Base-by-base conservation (phyloP, 37 sponge, comb jelly and placozoan genomes). In the Geodia barretti region DNA sequence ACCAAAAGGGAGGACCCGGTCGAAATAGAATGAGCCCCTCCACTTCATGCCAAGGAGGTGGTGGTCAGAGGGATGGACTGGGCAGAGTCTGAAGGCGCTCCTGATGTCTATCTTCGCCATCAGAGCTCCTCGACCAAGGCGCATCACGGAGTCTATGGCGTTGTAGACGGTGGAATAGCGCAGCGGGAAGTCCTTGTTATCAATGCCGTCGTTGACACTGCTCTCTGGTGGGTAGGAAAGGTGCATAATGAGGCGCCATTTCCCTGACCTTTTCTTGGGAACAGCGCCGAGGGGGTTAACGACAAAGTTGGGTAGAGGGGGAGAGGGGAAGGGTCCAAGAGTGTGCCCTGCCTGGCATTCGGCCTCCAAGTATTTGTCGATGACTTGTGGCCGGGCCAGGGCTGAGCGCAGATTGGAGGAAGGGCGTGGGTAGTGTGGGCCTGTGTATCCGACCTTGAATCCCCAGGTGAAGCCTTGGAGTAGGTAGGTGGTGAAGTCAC, bases 21-120 rank as follows among this genome's bases (percentile, higher is more conserved):
- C 75, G 20, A 42, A 40, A 39, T 74, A 74, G 54, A n/a, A 74
- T 3, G 38, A 3, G 4, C 58, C 58, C 4, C 41, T 35, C 75
- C 59, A 74, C 41, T 74, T 42, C 54, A 74, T 42, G 58, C 75
- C 75, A 5, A 74, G 59, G 29, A 74, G 75, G 58, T 39, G 75
- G 2, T 43, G 59, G 54, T 74, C 75, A 3, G 4, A 2, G 5
- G 75, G 42, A 1, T 31, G 3, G 41, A 74, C 54, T 1, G 75
- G 75, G 59, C 75, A 74, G 75, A 74, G 42, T 25, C 75, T 42
- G 9, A 74, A 74, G 2, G 75, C 75, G 28, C 30, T 26, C 58
- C 41, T 74, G 54, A 74, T 39, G 26, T 74, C 75, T 4, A 41
- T 24, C 9, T 74, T 74, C 3, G 75, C 43, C 11, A 74, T 39